Evolutionary conservation across 2,113 vertebrate genomes (phyloP).

Genomic region (Rostratula benghalensis): DNA sequence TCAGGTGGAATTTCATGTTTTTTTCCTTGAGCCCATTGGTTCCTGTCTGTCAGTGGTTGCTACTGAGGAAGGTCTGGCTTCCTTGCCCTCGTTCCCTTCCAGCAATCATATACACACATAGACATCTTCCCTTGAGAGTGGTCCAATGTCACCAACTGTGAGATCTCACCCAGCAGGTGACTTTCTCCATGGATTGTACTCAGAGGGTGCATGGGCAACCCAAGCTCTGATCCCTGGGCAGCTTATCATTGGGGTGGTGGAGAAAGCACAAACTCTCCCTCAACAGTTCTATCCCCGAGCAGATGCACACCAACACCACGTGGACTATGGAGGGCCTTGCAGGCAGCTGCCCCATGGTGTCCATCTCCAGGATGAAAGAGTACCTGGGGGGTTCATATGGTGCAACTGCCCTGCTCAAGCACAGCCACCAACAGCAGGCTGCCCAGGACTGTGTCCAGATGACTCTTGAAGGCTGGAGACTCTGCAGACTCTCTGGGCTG

Average conservation of each 20-base stretch:
- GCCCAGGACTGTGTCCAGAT: not conserved
- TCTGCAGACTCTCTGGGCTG: not conserved
- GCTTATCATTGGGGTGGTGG: not conserved
- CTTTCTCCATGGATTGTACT: not conserved
- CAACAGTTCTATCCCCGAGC: accelerated
- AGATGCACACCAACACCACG: not conserved
- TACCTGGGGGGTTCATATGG: not conserved
- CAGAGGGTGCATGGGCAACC: not conserved
- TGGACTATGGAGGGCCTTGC: not conserved
- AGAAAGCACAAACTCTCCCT: not conserved
- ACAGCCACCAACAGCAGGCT: not conserved
- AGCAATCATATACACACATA: too few relatives aligned
- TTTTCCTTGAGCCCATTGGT: not conserved
- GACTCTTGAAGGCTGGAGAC: not conserved
- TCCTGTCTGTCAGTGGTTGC: too few relatives aligned
- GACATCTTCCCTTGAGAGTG: not conserved
- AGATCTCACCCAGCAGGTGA: not conserved
- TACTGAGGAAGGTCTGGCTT: not conserved
- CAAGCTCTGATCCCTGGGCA: not conserved
- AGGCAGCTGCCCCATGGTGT: accelerated
- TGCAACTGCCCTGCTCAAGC: not conserved
- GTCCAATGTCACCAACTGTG: not conserved
- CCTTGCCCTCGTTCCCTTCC: not conserved
- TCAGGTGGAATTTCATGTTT: not conserved
- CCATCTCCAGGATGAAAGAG: not conserved